Evolutionary conservation across 2,888 invertebrate species (phyloP).

Genomic region (Blera fallax): DNA sequence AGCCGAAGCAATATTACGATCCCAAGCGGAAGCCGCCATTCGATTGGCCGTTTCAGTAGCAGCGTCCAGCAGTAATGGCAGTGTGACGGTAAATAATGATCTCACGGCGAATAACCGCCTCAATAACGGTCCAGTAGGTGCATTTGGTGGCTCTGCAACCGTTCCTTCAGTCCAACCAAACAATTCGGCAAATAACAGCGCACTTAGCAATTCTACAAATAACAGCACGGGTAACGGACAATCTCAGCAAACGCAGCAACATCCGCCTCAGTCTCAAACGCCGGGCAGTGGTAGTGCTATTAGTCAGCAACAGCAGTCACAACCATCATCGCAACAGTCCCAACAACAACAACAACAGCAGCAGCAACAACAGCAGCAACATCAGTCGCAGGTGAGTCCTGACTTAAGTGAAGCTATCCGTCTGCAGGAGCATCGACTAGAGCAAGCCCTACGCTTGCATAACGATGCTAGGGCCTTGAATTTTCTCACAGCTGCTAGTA

Average conservation of each 20-base stretch:
- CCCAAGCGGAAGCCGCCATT: constrained; percentile 92
- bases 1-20: constrained; percentile 90
- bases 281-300: constrained; percentile 22
- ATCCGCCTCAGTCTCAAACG: constrained; percentile 57
- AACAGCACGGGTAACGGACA: constrained; percentile 78
- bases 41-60: constrained; percentile 91
- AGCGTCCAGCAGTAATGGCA: constrained; percentile 75
- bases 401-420: constrained; percentile 88
- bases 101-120: constrained; percentile 61
- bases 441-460: constrained; percentile 91
- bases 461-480: constrained; percentile 90
- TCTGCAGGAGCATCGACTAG: constrained; percentile 90
- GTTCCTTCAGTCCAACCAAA: constrained; percentile 53
- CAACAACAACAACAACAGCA: constrained; percentile 45
- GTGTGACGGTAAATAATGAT: constrained; percentile 63
- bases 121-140: constrained; percentile 10
- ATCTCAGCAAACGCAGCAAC: constrained; percentile 90
- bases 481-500: constrained; percentile 84
- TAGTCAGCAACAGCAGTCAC: constrained; percentile 76
- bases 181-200: constrained; percentile 41
- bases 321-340: constrained; percentile 40
- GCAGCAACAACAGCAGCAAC: constrained; percentile 77
- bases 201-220: constrained; percentile 36
- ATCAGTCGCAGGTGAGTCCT: constrained; percentile 84
- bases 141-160: constrained; percentile 28